These are phyloP conservation scores for Bembecia ichneumoniformis DNA, from an alignment of 2,888 invertebrate genomes.

Conservation along the genomic window DNA sequence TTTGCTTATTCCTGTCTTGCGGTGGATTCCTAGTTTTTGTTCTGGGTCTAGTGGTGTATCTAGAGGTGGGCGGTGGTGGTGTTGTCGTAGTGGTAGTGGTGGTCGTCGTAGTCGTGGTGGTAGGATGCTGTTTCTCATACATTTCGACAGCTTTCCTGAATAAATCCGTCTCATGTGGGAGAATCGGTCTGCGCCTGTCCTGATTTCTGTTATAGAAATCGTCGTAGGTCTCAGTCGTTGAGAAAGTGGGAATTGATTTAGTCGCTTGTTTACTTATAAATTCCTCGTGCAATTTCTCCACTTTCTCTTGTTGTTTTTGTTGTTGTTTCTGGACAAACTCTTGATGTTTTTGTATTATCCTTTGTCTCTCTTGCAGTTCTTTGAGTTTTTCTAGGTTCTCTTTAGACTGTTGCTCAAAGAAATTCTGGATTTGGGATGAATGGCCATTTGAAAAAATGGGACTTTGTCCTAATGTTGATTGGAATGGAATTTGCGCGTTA, in stretches of 20 bases:
- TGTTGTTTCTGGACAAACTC: conserved; percentile 85
- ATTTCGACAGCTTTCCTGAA: conserved; percentile 77
- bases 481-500: conserved; percentile 54
- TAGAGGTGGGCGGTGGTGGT: conserved; percentile 46
- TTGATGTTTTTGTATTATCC: conserved; percentile 82
- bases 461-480: conserved; percentile 44
- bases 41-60: conserved; percentile 43
- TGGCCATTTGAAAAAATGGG: conserved; percentile 64
- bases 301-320: conserved; percentile 83
- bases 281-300: conserved; percentile 79
- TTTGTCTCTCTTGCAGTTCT: conserved; percentile 80
- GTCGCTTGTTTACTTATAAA: conserved; percentile 80
- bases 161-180: conserved; percentile 75
- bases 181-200: conserved; percentile 63
- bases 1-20: conserved; percentile 69
- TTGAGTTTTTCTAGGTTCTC: conserved; percentile 74
- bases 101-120: conserved; percentile 77
- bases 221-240: conserved; percentile 63
- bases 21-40: conserved; percentile 53
- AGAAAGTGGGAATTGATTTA: conserved; percentile 65
- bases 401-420: conserved; percentile 74
- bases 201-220: conserved; percentile 48
- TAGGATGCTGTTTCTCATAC: conserved; percentile 79
- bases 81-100: conserved; percentile 75
- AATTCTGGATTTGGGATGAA: conserved; percentile 69